phyloP scores from a whole-genome alignment of 1,140 invertebrate genomes.

The Zophobas atratus region DNA sequence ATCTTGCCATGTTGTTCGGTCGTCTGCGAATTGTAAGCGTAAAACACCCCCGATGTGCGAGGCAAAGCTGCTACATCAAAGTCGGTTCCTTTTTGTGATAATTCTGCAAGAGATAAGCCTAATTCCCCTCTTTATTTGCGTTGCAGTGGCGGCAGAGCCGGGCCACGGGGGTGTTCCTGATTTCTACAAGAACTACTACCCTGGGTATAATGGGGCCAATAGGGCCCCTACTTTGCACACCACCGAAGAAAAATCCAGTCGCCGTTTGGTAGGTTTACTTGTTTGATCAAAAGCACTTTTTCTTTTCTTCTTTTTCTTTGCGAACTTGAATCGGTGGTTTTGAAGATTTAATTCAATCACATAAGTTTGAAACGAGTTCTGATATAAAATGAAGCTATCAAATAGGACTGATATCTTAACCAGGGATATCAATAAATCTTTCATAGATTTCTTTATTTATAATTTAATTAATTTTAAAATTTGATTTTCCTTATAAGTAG shows the following conservation, averaged over 20 bases:
- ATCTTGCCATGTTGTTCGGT: constrained; percentile 30
- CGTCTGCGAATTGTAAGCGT: constrained; percentile 25
- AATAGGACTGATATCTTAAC: too few relatives aligned
- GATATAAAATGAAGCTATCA: background rate
- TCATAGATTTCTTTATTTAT: too few relatives aligned
- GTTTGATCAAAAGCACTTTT: constrained; percentile 43
- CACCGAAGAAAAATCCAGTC: constrained; percentile 77
- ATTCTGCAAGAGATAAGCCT: constrained; percentile 57
- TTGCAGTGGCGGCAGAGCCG: constrained; percentile 85
- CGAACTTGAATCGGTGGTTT: background rate
- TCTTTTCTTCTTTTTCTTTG: constrained; percentile 18
- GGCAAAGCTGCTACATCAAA: constrained; percentile 60
- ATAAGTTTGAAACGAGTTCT: too few relatives aligned
- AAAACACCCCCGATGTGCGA: constrained; percentile 64
- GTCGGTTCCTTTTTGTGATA: background rate
- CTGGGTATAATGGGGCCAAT: constrained; percentile 71
- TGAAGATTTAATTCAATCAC: too few relatives aligned
- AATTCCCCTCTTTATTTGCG: constrained; percentile 75
- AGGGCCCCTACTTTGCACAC: constrained; percentile 71
- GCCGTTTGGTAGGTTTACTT: constrained; percentile 76
- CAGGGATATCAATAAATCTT: too few relatives aligned
- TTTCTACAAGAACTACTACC: constrained; percentile 86
- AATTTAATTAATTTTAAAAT: too few relatives aligned
- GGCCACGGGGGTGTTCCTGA: constrained; percentile 81
- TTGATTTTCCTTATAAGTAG: background rate